These are phyloP conservation scores for Odontothrips loti DNA, from an alignment of 2,888 invertebrate species.

Conservation along the genomic window DNA sequence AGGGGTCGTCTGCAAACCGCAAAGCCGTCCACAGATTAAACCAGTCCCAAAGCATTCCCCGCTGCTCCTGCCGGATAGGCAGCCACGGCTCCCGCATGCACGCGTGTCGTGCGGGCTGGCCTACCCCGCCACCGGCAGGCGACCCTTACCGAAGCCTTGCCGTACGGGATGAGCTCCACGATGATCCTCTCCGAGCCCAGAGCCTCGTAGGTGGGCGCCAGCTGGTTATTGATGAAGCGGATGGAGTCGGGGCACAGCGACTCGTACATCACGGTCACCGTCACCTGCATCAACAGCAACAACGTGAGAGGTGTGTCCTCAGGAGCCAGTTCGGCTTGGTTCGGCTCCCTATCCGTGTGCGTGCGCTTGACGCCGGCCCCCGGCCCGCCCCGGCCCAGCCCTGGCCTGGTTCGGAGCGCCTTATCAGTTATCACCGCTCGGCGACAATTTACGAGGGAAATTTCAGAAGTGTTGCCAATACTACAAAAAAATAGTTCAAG, in stretches of 20 bases:
- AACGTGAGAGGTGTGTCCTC: background rate
- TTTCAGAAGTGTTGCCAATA: too few relatives aligned
- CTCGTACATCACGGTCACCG: conserved; percentile 42
- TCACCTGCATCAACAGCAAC: conserved; percentile 3
- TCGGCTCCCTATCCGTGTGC: too few relatives aligned
- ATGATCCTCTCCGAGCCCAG: conserved; percentile 37
- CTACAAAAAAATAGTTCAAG: too few relatives aligned
- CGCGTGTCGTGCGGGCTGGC: background rate
- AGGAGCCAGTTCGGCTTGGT: too few relatives aligned
- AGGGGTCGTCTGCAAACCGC: conserved; percentile 9
- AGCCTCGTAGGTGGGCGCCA: conserved; percentile 39
- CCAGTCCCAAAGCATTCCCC: background rate
- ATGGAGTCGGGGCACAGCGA: conserved; percentile 43
- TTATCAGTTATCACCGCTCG: too few relatives aligned
- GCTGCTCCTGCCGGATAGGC: background rate
- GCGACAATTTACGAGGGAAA: too few relatives aligned
- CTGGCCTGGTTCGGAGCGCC: too few relatives aligned
- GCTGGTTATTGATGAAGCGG: conserved; percentile 41
- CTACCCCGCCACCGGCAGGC: background rate
- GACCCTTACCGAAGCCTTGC: conserved; percentile 42
- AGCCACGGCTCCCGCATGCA: background rate
- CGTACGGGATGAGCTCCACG: conserved; percentile 42
- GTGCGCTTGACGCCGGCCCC: background rate
- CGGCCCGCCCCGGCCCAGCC: background rate
- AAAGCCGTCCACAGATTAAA: background rate